Evolutionary conservation across 2,888 invertebrate genomes (phyloP).

Genomic region (Melinopterus prodromus): DNA sequence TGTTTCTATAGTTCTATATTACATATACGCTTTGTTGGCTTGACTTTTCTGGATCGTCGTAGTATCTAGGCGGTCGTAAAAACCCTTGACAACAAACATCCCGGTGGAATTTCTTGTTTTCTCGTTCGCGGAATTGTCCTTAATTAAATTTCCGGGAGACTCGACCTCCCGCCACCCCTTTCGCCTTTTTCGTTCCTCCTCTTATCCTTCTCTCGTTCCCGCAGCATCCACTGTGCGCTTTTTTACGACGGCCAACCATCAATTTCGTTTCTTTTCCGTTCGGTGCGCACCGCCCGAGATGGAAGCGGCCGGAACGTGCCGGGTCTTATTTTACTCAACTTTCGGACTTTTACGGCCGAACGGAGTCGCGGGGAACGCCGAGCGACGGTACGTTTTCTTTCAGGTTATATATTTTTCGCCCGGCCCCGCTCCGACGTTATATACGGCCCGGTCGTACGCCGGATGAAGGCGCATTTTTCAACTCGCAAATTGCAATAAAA

Average conservation of each 20-base stretch:
- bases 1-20: no score
- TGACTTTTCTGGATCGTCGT: background rate
- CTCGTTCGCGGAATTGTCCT: slow-evolving; percentile 19
- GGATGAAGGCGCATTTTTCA: background rate
- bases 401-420: background rate
- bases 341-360: slow-evolving; percentile 49
- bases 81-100: slow-evolving; percentile 25
- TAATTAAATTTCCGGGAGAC: slow-evolving; percentile 30
- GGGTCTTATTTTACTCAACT: slow-evolving; percentile 51
- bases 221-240: slow-evolving; percentile 14
- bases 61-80: background rate
- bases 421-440: background rate
- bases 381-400: background rate
- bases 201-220: background rate
- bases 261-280: slow-evolving; percentile 38
- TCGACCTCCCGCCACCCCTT: slow-evolving; percentile 9
- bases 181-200: slow-evolving; percentile 25
- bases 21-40: background rate
- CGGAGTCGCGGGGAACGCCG: slow-evolving; percentile 4
- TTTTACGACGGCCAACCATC: slow-evolving; percentile 37
- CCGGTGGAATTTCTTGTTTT: slow-evolving; percentile 23
- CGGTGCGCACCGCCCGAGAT: slow-evolving; percentile 7
- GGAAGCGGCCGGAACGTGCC: slow-evolving; percentile 24
- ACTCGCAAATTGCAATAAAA: slow-evolving; percentile 4
- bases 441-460: background rate